Evolutionary conservation across 2,113 vertebrate genomes (phyloP).

Genomic region (Bungarus multicinctus): DNA sequence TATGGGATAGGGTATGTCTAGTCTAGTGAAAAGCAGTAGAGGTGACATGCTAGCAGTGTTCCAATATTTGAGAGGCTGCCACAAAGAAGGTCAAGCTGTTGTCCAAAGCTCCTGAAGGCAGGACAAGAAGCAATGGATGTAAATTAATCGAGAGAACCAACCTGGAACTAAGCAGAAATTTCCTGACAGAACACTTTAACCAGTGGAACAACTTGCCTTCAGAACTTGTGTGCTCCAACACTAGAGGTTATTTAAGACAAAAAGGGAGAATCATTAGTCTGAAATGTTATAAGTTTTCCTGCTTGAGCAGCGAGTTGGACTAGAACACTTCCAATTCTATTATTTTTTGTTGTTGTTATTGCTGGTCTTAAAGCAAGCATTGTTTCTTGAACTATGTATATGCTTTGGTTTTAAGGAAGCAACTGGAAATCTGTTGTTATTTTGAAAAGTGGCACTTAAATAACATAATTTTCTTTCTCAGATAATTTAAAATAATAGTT

Average conservation of each 20-base stretch:
- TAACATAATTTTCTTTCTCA: not conserved
- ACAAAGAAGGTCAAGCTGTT: not conserved
- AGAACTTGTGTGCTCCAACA: too few species aligned
- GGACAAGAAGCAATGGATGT: not conserved
- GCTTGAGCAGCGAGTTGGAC: too few species aligned
- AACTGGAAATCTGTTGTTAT: conserved; percentile 5
- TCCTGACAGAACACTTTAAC: too few species aligned
- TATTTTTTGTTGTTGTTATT: not conserved
- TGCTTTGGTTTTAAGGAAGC: not conserved
- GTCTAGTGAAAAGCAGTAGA: not conserved
- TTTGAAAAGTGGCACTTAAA: not conserved
- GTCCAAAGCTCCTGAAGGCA: not conserved
- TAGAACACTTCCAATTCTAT: not conserved
- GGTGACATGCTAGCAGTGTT: not conserved
- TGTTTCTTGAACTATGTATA: not conserved
- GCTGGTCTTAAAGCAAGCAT: conserved; percentile 4
- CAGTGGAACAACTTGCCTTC: too few species aligned
- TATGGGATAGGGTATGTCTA: not conserved
- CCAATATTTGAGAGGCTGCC: not conserved
- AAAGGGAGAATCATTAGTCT: too few species aligned
- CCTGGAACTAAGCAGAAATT: too few species aligned
- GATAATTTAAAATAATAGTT: not conserved
- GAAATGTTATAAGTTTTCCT: too few species aligned
- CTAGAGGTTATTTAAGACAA: too few species aligned
- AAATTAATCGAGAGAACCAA: too few species aligned